Evolutionary conservation across 2,113 vertebrate species (phyloP).

Genomic region (Clarias gariepinus): DNA sequence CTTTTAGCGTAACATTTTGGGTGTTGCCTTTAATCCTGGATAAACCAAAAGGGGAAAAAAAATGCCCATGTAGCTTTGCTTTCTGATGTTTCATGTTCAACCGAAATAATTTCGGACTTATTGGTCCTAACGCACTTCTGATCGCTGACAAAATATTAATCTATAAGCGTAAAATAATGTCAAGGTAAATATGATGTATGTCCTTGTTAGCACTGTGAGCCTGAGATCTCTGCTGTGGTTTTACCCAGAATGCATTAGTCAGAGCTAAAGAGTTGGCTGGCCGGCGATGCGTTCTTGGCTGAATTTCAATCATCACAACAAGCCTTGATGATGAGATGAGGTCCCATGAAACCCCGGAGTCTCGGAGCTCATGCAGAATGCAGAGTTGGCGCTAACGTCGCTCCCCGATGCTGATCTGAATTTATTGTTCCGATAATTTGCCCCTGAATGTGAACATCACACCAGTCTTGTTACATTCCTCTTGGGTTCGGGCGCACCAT

Average conservation of each 20-base stretch:
- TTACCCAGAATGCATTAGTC: not conserved
- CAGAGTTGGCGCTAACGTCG: slow-evolving; percentile 12
- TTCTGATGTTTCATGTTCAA: not conserved
- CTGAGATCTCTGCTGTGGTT: not conserved
- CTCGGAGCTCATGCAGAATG: not conserved
- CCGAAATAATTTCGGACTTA: not conserved
- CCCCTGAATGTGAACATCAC: slow-evolving; percentile 37
- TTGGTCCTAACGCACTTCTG: not conserved
- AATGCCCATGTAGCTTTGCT: not conserved
- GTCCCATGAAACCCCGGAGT: slow-evolving; percentile 10
- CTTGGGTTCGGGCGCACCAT: slow-evolving; percentile 7
- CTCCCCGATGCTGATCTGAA: slow-evolving; percentile 15
- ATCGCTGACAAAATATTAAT: not conserved
- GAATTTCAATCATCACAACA: slow-evolving; percentile 17
- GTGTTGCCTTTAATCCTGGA: not conserved
- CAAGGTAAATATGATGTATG: not conserved
- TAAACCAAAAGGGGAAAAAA: not conserved
- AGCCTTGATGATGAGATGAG: slow-evolving; percentile 25
- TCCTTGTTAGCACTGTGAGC: not conserved
- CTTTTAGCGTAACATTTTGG: not conserved
- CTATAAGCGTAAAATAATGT: not conserved
- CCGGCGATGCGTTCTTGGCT: slow-evolving; percentile 3
- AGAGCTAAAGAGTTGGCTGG: not conserved
- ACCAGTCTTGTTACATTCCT: slow-evolving; percentile 31
- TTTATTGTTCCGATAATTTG: slow-evolving; percentile 32